Base-by-base conservation (phyloP, 2,797 vertebrate species). In the Merluccius polli region DNA sequence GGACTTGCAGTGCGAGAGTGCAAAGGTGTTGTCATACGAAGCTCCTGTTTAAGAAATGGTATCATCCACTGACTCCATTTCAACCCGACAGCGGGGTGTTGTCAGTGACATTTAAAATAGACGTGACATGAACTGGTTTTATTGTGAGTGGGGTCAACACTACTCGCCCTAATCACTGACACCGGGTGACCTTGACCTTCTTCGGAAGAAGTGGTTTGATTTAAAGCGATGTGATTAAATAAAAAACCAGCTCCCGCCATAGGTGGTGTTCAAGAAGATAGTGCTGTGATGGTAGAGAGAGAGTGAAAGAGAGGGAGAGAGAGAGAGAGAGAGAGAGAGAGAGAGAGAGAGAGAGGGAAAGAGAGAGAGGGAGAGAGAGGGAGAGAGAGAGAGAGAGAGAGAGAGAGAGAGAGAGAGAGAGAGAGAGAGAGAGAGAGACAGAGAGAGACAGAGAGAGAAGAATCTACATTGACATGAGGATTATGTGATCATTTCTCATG, bases 61-160 rank as follows among this genome's bases (percentile, higher is more conserved):
- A 21, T 16, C 36, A 12, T 38, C 36, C 36, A 12, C 44, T n/a
- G 48, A 8, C 48, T 21, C 48, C 48, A 52, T n/a, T 21, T 52
- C 12, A 48, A 18, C 6, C 48, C 18, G 18, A n/a, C 2, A 52
- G 18, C 48, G n/a, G 48, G 21, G 48, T 4, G 6, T 4, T 8
- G 48, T 52, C 48, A 1, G 48, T n/a, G 48, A 52, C 48, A 52
- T 52, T 52, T 67, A 15, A 15, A 67, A 67, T 30, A 15, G 65
- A 67, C 65, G 12, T 12, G 29, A 27, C 27, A 67, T 30, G 65
- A 67, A 18, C 48, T n/a, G 48, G 48, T 21, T 52, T 52, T 52
- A 52, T 52, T 70, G 72, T 81, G 68, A 81, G 71, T 52, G 48
- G 48, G 65, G 65, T 67, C 65, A 30, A 27, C 65, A 67, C 65